Conservation (phyloP, 23 tunicate species). For the Styela plicata region DNA sequence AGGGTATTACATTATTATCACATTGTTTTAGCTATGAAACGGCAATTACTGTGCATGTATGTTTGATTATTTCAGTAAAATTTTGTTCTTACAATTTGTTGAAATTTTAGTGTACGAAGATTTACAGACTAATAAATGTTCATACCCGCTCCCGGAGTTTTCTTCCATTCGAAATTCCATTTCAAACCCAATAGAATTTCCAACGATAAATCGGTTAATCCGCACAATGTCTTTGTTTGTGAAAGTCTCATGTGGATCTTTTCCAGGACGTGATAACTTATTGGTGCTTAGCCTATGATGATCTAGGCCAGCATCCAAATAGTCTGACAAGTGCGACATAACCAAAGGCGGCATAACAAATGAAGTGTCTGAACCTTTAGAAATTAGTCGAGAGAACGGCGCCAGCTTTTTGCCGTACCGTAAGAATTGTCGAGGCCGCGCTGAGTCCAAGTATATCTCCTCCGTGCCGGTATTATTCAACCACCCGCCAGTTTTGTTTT, state of each 20-base stretch:
- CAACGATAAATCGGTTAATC: constrained; percentile 32
- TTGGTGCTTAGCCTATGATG: background rate
- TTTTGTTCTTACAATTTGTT: too few relatives aligned
- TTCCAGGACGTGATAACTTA: background rate
- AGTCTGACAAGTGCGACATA: background rate
- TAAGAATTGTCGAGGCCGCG: constrained; percentile 39
- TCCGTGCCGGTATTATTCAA: constrained; percentile 7
- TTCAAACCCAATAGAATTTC: constrained; percentile 80
- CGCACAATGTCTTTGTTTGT: background rate
- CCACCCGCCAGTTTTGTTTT: background rate
- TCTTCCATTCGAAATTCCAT: constrained; percentile 63
- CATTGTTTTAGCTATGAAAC: too few relatives aligned
- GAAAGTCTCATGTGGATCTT: background rate
- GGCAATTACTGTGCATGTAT: too few relatives aligned
- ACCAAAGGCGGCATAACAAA: constrained; percentile 24
- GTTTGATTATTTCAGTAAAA: too few relatives aligned
- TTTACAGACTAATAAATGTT: too few relatives aligned
- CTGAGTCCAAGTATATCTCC: constrained; percentile 44
- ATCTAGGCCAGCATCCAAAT: background rate
- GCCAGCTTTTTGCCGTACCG: constrained; percentile 38
- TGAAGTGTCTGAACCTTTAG: constrained; percentile 5
- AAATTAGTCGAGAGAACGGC: constrained; percentile 6
- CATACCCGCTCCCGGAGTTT: constrained; percentile 84
- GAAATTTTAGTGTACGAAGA: too few relatives aligned
- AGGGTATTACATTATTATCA: too few relatives aligned